These are phyloP conservation scores for Corythaeola cristata DNA, from an alignment of 2,113 vertebrate species.

Conservation along the genomic window DNA sequence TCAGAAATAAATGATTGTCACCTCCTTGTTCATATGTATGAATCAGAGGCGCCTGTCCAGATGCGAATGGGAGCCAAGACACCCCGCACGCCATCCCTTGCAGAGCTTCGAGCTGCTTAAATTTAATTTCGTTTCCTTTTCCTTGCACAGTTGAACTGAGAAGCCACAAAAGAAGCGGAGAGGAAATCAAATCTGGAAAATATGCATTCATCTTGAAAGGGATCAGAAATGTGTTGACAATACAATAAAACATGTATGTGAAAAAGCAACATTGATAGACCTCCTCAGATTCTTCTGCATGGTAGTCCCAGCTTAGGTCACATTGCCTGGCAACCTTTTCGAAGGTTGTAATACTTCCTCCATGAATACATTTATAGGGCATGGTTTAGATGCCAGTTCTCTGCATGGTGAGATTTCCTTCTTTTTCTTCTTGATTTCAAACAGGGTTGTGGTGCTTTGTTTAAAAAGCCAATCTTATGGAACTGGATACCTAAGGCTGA, in stretches of 20 bases:
- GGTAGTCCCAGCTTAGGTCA: not conserved
- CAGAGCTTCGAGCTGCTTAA: not conserved
- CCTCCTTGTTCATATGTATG: constrained; percentile 6
- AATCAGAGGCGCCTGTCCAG: not conserved
- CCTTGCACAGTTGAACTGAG: not conserved
- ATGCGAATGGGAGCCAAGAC: not conserved
- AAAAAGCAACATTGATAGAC: not conserved
- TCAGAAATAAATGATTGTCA: constrained; percentile 25
- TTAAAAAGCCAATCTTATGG: not conserved
- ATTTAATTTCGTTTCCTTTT: constrained; percentile 1
- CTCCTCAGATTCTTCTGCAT: not conserved
- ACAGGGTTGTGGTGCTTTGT: not conserved
- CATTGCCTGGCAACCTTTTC: not conserved
- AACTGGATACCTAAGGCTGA: not conserved
- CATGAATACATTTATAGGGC: not conserved
- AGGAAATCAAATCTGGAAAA: constrained; percentile 1
- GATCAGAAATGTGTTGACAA: constrained; percentile 6
- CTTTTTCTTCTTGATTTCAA: not conserved
- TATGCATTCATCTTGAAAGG: not conserved
- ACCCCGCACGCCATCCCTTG: not conserved
- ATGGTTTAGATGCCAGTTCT: not conserved
- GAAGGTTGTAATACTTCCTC: not conserved
- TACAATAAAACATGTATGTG: not conserved
- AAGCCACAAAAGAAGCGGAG: constrained; percentile 18
- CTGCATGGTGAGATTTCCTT: not conserved